A percentile compares a stretch with the other conserved stretches of the same genome.
These are phyloP conservation scores for Carassius gibelio DNA, from an alignment of 2,113 vertebrate species.

Conservation along the genomic window DNA sequence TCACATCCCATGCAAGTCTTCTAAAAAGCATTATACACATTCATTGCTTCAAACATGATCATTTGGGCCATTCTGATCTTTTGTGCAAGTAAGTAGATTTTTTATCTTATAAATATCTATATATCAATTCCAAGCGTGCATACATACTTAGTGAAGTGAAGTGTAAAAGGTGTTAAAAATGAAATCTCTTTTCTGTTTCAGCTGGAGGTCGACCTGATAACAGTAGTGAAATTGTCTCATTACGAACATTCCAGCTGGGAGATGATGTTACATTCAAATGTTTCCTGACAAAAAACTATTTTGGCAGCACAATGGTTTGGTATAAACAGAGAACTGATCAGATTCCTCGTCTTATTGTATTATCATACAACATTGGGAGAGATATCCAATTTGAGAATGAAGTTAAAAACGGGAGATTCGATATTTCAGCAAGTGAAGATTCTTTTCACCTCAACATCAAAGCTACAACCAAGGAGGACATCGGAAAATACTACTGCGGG, in stretches of 20 bases:
- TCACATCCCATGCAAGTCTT: constrained; percentile 1
- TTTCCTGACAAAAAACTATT: background rate
- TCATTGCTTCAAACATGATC: constrained; percentile 9
- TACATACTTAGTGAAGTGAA: background rate
- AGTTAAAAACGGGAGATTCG: constrained; percentile 31
- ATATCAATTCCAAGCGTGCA: no score
- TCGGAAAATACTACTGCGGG: constrained; percentile 17
- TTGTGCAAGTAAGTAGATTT: background rate
- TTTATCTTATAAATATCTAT: no score
- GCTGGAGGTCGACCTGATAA: background rate
- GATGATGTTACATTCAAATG: constrained; percentile 26
- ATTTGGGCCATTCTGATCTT: constrained; percentile 14
- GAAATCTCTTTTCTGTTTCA: background rate
- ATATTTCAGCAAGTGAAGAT: background rate
- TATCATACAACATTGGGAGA: background rate
- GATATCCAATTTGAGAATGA: background rate
- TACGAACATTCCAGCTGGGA: constrained; percentile 1
- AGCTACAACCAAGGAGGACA: constrained; percentile 10
- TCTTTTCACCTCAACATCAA: constrained; percentile 26
- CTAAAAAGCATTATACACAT: constrained; percentile 14
- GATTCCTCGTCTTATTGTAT: background rate
- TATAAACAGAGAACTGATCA: constrained; percentile 6
- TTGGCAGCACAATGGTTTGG: constrained; percentile 14
- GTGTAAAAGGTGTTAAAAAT: background rate
- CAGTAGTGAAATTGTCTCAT: background rate